These are phyloP conservation scores for Siphamia tubifer DNA, from an alignment of 2,113 vertebrate species.

Conservation along the genomic window DNA sequence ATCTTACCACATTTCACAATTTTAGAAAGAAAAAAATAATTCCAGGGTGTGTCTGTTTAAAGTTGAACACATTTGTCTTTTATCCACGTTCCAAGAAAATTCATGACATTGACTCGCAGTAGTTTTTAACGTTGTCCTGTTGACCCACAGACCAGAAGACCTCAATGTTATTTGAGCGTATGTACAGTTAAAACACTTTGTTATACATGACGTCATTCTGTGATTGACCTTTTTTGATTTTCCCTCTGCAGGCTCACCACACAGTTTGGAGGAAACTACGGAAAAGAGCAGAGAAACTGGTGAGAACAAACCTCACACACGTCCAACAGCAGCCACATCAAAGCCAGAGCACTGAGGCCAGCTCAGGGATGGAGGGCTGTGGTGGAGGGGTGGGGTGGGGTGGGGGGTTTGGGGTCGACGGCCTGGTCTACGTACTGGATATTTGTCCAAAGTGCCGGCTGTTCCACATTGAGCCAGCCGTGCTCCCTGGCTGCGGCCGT, in stretches of 20 bases:
- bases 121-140: no score
- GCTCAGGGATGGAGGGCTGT: neutral
- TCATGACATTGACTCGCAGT: no score
- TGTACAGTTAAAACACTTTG: neutral
- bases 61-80: no score
- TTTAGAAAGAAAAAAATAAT: no score
- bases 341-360: conserved; percentile 1
- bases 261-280: conserved; percentile 79
- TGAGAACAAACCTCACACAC: conserved; percentile 42
- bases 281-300: conserved; percentile 74
- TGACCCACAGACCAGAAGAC: no score
- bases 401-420: neutral
- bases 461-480: neutral
- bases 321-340: neutral
- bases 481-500: neutral
- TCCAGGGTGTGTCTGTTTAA: no score
- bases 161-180: no score
- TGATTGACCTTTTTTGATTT: conserved; percentile 20
- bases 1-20: no score
- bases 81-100: no score
- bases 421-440: neutral
- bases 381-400: no score
- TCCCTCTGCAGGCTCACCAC: conserved; percentile 73
- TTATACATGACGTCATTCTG: neutral
- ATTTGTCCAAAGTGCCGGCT: neutral